Conservation (phyloP, 2,888 invertebrate species). For the Ephialtes manifestator region DNA sequence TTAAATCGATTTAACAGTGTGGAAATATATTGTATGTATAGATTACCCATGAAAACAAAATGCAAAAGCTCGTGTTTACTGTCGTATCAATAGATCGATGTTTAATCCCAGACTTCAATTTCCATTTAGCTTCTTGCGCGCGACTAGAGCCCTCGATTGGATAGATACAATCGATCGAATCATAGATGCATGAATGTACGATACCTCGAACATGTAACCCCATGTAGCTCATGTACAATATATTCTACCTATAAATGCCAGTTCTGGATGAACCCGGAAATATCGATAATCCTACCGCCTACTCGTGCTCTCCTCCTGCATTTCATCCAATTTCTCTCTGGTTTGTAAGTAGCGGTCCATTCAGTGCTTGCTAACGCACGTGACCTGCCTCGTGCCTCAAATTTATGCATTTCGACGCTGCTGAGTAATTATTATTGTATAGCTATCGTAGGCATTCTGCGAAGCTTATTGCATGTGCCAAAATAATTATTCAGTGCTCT, state of each 20-base stretch:
- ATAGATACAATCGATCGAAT: constrained; percentile 29
- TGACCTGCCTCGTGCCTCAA: constrained; percentile 17
- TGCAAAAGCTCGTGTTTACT: constrained; percentile 4
- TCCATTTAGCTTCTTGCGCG: constrained; percentile 44
- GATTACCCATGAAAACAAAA: constrained; percentile 7
- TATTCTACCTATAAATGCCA: not conserved
- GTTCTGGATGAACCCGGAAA: not conserved
- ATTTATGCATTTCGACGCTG: constrained; percentile 25
- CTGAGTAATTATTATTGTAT: constrained; percentile 31
- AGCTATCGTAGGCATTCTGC: not conserved
- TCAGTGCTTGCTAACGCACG: constrained; percentile 1
- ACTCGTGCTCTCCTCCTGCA: not conserved
- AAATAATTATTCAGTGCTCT: not conserved
- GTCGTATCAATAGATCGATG: constrained; percentile 27
- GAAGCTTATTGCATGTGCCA: constrained; percentile 11
- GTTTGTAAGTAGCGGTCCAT: constrained; percentile 22
- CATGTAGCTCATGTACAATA: constrained; percentile 8
- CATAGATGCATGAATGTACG: constrained; percentile 22
- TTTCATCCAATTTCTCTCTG: constrained; percentile 29
- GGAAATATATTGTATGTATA: not conserved
- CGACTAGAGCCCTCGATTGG: constrained; percentile 22
- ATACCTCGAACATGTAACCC: not conserved
- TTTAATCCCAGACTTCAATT: constrained; percentile 36
- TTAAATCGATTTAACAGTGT: no score
- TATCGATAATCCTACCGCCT: constrained; percentile 33